Evolutionary conservation across 1,140 invertebrate species (phyloP).

Genomic region (Rhopalosiphum padi): DNA sequence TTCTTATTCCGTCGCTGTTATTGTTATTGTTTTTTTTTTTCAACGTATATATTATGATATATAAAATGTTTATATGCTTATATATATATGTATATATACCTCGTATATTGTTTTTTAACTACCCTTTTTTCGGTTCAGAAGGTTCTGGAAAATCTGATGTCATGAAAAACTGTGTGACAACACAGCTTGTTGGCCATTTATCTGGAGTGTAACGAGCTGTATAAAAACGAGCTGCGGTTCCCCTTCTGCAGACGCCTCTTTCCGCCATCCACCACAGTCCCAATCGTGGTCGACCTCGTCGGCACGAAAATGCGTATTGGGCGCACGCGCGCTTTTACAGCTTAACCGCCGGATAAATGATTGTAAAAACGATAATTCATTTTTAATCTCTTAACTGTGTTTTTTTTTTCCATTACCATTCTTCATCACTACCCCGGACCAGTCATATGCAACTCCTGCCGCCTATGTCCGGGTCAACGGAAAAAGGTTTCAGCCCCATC

Average conservation of each 20-base stretch:
- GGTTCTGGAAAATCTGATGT: constrained; percentile 44
- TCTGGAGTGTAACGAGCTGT: constrained; percentile 55
- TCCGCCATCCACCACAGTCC: background rate
- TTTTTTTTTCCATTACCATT: constrained; percentile 32
- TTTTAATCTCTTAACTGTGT: constrained; percentile 52
- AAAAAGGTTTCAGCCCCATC: background rate
- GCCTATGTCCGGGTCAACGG: background rate
- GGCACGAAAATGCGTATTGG: background rate
- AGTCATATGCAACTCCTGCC: background rate
- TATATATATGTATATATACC: background rate
- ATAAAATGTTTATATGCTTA: background rate
- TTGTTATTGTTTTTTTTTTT: constrained; percentile 18
- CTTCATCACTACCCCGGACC: background rate
- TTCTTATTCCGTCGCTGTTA: background rate
- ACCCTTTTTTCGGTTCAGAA: constrained; percentile 37
- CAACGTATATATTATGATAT: background rate
- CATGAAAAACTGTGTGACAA: constrained; percentile 53
- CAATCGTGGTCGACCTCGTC: no score
- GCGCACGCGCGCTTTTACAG: constrained; percentile 25
- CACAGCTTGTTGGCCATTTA: constrained; percentile 54
- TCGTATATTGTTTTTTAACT: constrained; percentile 46
- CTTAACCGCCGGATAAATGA: constrained; percentile 42
- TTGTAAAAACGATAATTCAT: constrained; percentile 54
- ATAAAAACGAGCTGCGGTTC: constrained; percentile 46
- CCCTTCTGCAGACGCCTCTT: background rate